Conservation (phyloP, 2,888 invertebrate genomes). For the Melanostoma scalare region DNA sequence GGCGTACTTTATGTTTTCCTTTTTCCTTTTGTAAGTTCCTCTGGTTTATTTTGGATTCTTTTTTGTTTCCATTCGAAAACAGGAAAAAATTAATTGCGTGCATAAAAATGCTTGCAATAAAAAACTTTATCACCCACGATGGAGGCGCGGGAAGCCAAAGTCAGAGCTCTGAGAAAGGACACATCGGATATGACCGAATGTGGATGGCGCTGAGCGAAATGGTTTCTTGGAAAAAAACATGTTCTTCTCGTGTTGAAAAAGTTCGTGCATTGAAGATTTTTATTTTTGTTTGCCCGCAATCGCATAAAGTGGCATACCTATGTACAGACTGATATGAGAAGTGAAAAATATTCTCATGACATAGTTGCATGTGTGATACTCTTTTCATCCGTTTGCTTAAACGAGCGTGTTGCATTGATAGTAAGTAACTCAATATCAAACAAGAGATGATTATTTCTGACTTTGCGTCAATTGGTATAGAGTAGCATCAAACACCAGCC, state of each 20-base stretch:
- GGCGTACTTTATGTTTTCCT: conserved; percentile 65
- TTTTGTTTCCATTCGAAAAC: conserved; percentile 24
- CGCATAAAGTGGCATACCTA: conserved; percentile 1
- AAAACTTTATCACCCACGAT: conserved; percentile 71
- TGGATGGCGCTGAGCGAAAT: conserved; percentile 65
- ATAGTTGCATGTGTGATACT: background rate
- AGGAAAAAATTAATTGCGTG: conserved; percentile 65
- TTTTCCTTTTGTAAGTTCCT: conserved; percentile 26
- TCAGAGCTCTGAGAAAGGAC: background rate
- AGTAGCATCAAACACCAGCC: too few species aligned
- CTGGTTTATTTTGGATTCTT: conserved; percentile 6
- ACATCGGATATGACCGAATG: background rate
- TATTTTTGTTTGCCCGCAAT: conserved; percentile 10
- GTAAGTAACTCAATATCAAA: too few species aligned
- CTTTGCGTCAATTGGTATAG: too few species aligned
- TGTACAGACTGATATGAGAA: too few species aligned
- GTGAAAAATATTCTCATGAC: too few species aligned
- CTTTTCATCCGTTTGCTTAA: background rate
- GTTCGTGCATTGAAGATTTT: conserved; percentile 37
- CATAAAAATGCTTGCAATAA: conserved; percentile 65
- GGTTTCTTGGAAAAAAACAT: conserved; percentile 56
- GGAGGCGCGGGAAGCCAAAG: conserved; percentile 31
- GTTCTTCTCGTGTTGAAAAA: conserved; percentile 26
- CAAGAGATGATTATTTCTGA: too few species aligned
- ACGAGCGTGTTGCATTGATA: too few species aligned